phyloP scores from a whole-genome alignment of 2,113 vertebrate species.

The Ciconia maguari region DNA sequence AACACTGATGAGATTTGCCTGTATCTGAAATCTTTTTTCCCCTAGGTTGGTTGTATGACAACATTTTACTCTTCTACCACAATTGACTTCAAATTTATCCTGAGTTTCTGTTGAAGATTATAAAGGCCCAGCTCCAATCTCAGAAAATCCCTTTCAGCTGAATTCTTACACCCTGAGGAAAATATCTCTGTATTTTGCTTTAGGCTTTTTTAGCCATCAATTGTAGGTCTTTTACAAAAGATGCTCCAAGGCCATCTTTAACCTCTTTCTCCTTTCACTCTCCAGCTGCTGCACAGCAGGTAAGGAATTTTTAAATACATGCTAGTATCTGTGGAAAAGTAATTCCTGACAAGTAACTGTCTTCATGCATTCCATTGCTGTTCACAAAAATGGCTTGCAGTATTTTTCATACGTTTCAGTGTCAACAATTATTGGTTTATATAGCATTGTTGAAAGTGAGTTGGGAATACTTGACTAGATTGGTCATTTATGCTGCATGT shows the following conservation, averaged over 20 bases:
- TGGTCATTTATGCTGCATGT: background rate
- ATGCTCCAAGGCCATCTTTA: slow-evolving; percentile 41
- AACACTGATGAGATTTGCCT: background rate
- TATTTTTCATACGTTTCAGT: background rate
- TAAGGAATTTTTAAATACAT: background rate
- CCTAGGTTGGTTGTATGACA: background rate
- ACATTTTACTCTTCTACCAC: background rate
- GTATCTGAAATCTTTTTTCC: background rate
- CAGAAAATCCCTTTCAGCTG: background rate
- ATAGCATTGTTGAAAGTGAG: background rate
- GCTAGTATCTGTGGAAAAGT: background rate
- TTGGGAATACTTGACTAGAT: background rate
- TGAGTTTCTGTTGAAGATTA: background rate
- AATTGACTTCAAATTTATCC: background rate
- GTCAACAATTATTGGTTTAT: background rate
- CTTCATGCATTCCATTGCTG: background rate
- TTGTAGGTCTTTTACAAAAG: background rate
- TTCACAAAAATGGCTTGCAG: background rate
- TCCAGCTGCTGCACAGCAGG: background rate
- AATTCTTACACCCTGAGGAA: slow-evolving; percentile 3
- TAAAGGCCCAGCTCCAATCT: background rate
- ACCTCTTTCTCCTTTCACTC: slow-evolving; percentile 31
- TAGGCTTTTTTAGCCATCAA: slow-evolving; percentile 20
- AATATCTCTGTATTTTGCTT: slow-evolving; percentile 25
- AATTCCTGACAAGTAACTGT: background rate